Base-by-base conservation (phyloP, 2,888 invertebrate species). In the Rapana venosa region DNA sequence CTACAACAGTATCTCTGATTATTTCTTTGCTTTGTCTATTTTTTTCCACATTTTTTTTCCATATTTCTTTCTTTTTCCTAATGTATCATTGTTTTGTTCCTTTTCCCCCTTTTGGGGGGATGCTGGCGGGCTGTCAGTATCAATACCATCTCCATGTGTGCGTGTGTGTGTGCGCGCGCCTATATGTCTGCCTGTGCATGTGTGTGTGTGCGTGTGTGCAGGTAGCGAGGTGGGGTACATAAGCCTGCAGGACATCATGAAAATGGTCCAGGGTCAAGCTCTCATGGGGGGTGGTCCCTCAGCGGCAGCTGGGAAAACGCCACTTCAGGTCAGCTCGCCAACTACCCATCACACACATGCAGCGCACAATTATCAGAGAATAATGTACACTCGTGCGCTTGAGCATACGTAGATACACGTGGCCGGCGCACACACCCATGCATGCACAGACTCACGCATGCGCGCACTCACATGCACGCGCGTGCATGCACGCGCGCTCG, bases 201-300 rank as follows among this genome's bases (percentile, higher is more conserved):
- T n/a, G 74, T 74, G 74, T 74, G 74, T 74, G 74, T 74, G 74
- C n/a, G 74, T 74, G 74, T 81, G 79, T 81, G 79, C 22, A 87
- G 87, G 87, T 26, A 87, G 20, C 22, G 84, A 83, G n/a, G 87
- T 87, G 22, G 89, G 89, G 0, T 89, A 36, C 74, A 20, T 89
- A 8, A 11, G 85, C 32, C 70, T 85, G 13, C 84, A 89, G 84
- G 89, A 89, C 47, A 8, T 89, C 15, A 85, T 89, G 2, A 20
- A 20, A 30, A 74, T 89, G 47, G 89, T 85, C 17, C 36, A 22
- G 66, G 36, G 74, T 13, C 32, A 26, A 35, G 22, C 36, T 47
- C 47, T 47, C 47, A 47, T 47, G 47, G 47, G 47, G 47, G 47
- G 47, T 47, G 47, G 47, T 47, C 47, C 47, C 47, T 2, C 47